These are phyloP conservation scores for Phycodurus eques DNA, from an alignment of 2,113 vertebrate species.

Conservation along the genomic window DNA sequence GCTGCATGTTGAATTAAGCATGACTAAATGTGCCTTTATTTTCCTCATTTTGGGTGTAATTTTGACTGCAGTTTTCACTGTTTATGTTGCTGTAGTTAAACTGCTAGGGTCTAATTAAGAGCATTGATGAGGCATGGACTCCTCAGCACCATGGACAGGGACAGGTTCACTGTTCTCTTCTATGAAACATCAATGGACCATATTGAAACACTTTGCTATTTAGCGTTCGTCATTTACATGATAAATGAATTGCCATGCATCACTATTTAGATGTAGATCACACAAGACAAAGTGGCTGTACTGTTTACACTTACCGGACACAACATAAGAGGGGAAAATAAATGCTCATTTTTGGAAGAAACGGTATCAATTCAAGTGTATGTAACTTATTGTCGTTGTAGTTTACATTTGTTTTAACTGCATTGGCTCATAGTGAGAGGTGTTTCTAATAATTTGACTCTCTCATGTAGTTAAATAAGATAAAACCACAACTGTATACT, in stretches of 20 bases:
- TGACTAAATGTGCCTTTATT: background rate
- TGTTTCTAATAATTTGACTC: background rate
- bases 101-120: slow-evolving; percentile 1
- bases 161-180: slow-evolving; percentile 13
- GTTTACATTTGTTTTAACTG: too few species aligned
- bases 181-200: slow-evolving; percentile 5
- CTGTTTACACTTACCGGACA: background rate
- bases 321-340: background rate
- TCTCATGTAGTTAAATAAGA: background rate
- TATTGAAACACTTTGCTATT: background rate
- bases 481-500: background rate
- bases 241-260: background rate
- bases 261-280: background rate
- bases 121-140: slow-evolving; percentile 26
- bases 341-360: too few species aligned
- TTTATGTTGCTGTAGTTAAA: background rate
- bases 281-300: background rate
- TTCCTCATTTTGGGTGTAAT: background rate
- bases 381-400: background rate
- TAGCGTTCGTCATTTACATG: background rate
- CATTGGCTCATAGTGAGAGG: background rate
- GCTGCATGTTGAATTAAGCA: background rate
- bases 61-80: background rate
- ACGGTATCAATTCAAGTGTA: background rate
- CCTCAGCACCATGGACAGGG: slow-evolving; percentile 71